Conservation (phyloP, 2,888 invertebrate species). For the Limnephilus marmoratus region DNA sequence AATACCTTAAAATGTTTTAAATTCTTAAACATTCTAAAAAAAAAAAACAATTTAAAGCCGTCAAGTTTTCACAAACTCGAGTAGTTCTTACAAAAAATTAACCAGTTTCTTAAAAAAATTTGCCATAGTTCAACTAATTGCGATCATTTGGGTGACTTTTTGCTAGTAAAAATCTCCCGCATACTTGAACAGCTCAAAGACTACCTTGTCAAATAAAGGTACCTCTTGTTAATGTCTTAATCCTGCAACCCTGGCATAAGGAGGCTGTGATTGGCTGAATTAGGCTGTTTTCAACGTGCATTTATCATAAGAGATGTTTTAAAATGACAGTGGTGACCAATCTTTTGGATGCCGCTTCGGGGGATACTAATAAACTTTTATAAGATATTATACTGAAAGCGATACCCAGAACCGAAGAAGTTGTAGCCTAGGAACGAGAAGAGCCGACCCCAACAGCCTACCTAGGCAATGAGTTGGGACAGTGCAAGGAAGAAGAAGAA, state of each 20-base stretch:
- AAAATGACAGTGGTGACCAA: neutral
- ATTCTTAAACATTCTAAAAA: no score
- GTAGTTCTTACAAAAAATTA: neutral
- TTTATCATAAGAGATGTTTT: conserved; percentile 25
- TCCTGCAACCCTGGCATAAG: neutral
- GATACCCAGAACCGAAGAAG: no score
- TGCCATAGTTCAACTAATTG: neutral
- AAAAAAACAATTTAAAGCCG: neutral
- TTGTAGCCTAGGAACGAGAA: no score
- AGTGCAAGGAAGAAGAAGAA: no score
- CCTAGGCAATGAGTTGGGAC: no score
- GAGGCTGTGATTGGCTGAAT: neutral
- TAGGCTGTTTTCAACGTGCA: conserved; percentile 15
- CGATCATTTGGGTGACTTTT: neutral
- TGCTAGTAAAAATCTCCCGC: neutral
- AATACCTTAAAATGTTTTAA: neutral
- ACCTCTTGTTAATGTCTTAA: conserved; percentile 15
- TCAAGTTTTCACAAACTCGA: neutral
- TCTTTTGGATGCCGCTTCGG: no score
- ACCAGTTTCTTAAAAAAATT: neutral
- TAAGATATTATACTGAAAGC: no score
- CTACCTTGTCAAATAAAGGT: neutral
- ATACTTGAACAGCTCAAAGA: neutral
- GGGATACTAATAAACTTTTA: no score
- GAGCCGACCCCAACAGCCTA: no score